phyloP scores from a whole-genome alignment of 2,113 vertebrate species.

The Podarcis cretensis region DNA sequence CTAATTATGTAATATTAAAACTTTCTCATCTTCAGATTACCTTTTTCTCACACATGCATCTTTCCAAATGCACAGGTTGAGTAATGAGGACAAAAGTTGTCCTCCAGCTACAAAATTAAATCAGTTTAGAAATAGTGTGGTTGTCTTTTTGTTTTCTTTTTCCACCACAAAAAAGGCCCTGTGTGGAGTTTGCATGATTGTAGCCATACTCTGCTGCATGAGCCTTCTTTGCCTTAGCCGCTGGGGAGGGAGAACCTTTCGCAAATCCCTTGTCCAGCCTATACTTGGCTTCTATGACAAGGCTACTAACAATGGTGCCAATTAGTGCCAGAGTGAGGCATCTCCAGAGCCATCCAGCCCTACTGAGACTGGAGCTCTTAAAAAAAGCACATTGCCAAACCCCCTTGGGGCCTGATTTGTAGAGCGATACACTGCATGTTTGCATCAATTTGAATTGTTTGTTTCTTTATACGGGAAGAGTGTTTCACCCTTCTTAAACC shows the following conservation, averaged over 20 bases:
- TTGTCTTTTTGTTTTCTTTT: not conserved
- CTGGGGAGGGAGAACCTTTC: not conserved
- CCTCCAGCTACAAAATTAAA: not conserved
- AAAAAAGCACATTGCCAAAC: not conserved
- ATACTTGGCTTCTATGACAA: rapidly evolving
- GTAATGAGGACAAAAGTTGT: too few species aligned
- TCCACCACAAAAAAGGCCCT: not conserved
- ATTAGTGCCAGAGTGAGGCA: not conserved
- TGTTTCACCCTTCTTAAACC: not conserved
- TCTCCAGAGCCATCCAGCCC: not conserved
- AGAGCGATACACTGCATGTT: not conserved
- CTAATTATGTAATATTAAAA: not conserved
- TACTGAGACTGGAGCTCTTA: not conserved
- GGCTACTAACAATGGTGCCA: not conserved
- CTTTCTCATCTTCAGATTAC: not conserved
- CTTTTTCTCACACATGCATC: not conserved
- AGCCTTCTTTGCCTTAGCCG: not conserved
- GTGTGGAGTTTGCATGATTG: not conserved
- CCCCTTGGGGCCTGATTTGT: rapidly evolving
- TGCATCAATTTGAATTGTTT: not conserved
- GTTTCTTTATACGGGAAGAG: not conserved
- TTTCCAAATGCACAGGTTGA: not conserved
- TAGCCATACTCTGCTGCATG: not conserved
- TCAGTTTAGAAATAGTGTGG: not conserved
- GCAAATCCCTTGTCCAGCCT: rapidly evolving